Base-by-base conservation (phyloP, 2,888 invertebrate genomes). In the Chaetoderma sp. region DNA sequence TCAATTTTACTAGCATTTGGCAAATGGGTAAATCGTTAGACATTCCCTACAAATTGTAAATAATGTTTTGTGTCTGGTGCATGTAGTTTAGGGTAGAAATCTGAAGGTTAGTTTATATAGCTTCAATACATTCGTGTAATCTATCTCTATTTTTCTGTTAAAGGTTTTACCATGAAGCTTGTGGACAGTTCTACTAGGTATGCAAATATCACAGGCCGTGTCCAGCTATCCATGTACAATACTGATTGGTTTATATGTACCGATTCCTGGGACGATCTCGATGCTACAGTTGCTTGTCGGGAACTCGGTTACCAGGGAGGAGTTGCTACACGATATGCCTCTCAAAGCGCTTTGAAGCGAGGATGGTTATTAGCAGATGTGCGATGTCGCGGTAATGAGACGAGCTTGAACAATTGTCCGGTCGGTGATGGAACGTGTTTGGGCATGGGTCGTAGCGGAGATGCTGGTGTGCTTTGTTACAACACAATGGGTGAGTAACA, bases 261-360 rank as follows among this genome's bases (percentile, higher is more conserved):
- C 68, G 44, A 81, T 70, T 62, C 83, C 49, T 90, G 89, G 89
- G 87, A 84, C 52, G 79, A 89, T 13, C 83, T 83, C 27, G 89
- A 89, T 79, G 90, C 89, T 16, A 79, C 85, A 59, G 83, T 90
- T 21, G 85, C 89, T 13, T 90, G 90, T 78, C 82, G 80, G 67
- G 88, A 89, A 67, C 82, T 89, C 1, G 89, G 89, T 42, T 89
- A 60, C 18, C 21, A 44, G n/a, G 54, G 55, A 4, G 67, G 67
- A 3, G 42, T 55, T 2, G 62, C 67, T 6, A 45, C 58, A 4
- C 54, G 45, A 33, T 52, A 52, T 32, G 13, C 27, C n/a, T 25
- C 32, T 18, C 23, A 30, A n/a, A 33, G 52, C 3, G 32, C 52
- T 18, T n/a, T n/a, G n/a, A n/a, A n/a, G n/a, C n/a, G n/a, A n/a